Percentiles rank a stretch among this genome's conserved stretches.
phyloP scores from a whole-genome alignment of 2,797 vertebrate genomes.

The Eupleurogrammus muticus region DNA sequence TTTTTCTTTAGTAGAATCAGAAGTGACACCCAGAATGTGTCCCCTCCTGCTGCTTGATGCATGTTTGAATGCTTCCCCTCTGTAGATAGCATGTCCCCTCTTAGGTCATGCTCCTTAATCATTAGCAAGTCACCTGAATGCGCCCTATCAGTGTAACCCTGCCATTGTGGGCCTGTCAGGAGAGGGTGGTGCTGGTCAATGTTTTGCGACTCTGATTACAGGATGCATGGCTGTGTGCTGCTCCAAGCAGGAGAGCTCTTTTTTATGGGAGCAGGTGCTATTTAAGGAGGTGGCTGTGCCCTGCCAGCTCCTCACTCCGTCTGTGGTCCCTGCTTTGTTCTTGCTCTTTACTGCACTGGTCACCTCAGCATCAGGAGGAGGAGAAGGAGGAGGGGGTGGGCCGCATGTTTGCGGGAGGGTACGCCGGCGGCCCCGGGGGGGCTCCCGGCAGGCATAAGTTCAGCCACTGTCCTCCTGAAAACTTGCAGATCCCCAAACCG shows the following conservation, averaged over 20 bases:
- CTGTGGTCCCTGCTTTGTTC: conserved; percentile 59
- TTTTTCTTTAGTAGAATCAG: conserved; percentile 9
- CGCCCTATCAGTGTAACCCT: conserved; percentile 76
- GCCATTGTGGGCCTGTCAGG: conserved; percentile 77
- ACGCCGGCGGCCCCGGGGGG: conserved; percentile 66
- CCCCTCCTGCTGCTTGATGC: conserved; percentile 59
- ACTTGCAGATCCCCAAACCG: conserved; percentile 84
- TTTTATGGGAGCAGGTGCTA: conserved; percentile 78
- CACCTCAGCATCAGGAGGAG: conserved; percentile 48
- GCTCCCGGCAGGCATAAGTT: conserved; percentile 66
- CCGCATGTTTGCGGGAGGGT: conserved; percentile 84
- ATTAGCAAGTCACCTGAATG: conserved; percentile 79
- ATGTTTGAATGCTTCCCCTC: conserved; percentile 73
- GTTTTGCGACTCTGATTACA: conserved; percentile 85
- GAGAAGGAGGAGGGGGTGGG: conserved; percentile 21
- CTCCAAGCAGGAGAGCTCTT: conserved; percentile 67
- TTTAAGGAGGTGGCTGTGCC: conserved; percentile 83
- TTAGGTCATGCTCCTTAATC: conserved; percentile 70
- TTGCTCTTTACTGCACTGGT: conserved; percentile 59
- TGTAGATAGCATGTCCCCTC: conserved; percentile 67
- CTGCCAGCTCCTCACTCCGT: conserved; percentile 62
- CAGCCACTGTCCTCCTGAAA: conserved; percentile 83
- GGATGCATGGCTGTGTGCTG: conserved; percentile 81
- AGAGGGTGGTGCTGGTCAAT: conserved; percentile 68
- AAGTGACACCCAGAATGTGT: conserved; percentile 23